Evolutionary conservation across 1,140 invertebrate genomes (phyloP).

Genomic region (Drosophila carrolli): DNA sequence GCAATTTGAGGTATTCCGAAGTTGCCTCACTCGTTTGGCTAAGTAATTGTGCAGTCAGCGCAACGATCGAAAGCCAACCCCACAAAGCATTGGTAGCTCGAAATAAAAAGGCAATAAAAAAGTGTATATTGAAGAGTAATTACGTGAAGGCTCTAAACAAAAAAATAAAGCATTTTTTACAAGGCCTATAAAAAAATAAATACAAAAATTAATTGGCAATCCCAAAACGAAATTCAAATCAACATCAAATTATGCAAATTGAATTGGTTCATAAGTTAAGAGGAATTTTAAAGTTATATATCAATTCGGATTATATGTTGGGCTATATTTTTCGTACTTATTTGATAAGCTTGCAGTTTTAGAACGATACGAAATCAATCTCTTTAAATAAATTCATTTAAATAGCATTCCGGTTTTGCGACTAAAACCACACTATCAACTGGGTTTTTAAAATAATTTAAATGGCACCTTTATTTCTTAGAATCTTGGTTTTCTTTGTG

Average conservation of each 20-base stretch:
- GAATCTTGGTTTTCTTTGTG: slow-evolving; percentile 13
- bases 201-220: no score
- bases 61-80: slow-evolving; percentile 21
- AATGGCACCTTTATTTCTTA: slow-evolving; percentile 24
- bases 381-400: no score
- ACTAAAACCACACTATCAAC: not conserved
- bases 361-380: no score
- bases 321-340: no score
- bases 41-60: slow-evolving; percentile 42
- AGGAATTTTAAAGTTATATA: no score
- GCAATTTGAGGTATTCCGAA: slow-evolving; percentile 30
- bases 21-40: slow-evolving; percentile 42
- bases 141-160: slow-evolving; percentile 1
- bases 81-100: not conserved
- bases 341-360: no score
- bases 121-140: slow-evolving; percentile 1
- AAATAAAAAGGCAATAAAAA: slow-evolving; percentile 6
- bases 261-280: no score
- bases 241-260: no score
- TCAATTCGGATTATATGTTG: no score
- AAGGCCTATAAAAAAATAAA: not conserved
- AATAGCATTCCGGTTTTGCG: no score
- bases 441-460: not conserved
- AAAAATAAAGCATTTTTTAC: slow-evolving; percentile 8
- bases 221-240: no score